Evolutionary conservation across 1,140 invertebrate species (phyloP), one percentile per base, ranked within the genome.

Genomic region (Bradynema listronoti): DNA sequence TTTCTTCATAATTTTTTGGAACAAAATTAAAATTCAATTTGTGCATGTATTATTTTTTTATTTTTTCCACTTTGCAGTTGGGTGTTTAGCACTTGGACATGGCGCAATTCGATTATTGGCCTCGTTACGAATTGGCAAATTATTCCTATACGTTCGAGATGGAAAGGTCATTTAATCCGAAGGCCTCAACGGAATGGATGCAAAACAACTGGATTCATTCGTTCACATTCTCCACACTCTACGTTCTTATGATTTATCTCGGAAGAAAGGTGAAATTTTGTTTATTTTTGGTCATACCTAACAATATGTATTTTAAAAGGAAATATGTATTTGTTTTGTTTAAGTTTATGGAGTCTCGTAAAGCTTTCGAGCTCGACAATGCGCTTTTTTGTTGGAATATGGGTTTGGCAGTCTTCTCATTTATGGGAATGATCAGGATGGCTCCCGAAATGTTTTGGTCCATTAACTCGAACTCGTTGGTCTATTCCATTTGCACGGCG

Each of bases 381-480:
- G 82, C 94, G 61, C 88, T 93, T 75, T 88, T 94, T 80, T 93
- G 91, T 41, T 98, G 94, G 94, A 97, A 95, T 81, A 85, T 87
- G 46, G 78, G 86, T 59, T 80, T 98, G 61, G 92, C 91, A 4
- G 81, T 86, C 16, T 97, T 98, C 82, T 94, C 90, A 16, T 47
- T 75, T 29, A 32, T 70, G 77, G 91, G 93, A 45, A 82, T 95
- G 32, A 30, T 73, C 27, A 42, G 78, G 32, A 78, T 75, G 74
- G 65, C 73, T 25, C 77, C 75, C 30, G 74, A 79, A 66, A 69
- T 78, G 52, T 64, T 65, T 53, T 69, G 56, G 58, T 55, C 72
- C 9, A 25, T 73, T 32, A 56, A 56, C 30, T 69, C 60, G n/a
- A 79, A 70, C 56, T 74, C 70, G 51, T 74, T 72, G 51, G 59